Conservation (phyloP, 2,113 vertebrate genomes). For the Craseonycteris thonglongyai region DNA sequence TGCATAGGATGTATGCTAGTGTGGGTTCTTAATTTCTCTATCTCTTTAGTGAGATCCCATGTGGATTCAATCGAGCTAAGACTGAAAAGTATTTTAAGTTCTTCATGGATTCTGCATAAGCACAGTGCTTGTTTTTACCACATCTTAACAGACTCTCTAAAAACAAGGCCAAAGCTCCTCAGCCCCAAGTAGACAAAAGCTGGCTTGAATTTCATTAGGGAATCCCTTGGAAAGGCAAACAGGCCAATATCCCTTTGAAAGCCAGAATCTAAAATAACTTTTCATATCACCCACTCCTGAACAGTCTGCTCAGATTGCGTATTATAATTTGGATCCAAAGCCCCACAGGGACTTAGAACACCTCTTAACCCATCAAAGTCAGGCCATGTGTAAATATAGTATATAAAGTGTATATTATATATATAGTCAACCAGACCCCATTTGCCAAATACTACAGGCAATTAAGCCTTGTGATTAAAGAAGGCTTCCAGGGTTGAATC, state of each 20-base stretch:
- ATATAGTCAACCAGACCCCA: not conserved
- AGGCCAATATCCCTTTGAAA: not conserved
- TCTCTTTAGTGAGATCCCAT: not conserved
- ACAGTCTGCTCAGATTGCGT: not conserved
- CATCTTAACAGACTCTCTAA: not conserved
- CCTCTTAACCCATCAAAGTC: not conserved
- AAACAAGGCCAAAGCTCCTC: not conserved
- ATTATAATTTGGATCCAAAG: conserved; percentile 6
- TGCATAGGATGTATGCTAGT: not conserved
- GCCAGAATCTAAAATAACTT: conserved; percentile 10
- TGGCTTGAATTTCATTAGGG: not conserved
- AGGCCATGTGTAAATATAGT: not conserved
- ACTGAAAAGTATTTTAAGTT: not conserved
- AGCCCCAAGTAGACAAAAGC: not conserved
- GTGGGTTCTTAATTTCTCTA: not conserved
- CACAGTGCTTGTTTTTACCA: not conserved
- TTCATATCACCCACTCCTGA: not conserved
- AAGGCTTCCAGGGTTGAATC: conserved; percentile 14
- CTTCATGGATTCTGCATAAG: not conserved
- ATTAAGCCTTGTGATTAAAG: not conserved
- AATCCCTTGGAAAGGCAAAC: conserved; percentile 19
- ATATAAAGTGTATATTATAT: not conserved
- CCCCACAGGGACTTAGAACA: not conserved
- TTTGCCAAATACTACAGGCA: not conserved
- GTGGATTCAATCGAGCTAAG: not conserved